phyloP scores from a whole-genome alignment of 2,113 vertebrate genomes.

The Ia io region DNA sequence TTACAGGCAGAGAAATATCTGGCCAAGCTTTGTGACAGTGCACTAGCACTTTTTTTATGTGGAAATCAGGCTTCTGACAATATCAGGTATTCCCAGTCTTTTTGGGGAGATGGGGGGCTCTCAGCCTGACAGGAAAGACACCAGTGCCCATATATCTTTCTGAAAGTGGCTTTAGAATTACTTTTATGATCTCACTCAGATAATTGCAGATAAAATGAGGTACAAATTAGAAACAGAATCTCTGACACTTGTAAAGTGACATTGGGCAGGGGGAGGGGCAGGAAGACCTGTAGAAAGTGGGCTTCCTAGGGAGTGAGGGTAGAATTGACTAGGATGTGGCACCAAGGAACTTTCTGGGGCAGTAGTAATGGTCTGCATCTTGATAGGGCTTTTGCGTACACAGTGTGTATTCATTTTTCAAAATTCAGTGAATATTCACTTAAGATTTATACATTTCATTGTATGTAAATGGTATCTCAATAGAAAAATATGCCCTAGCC shows the following conservation, averaged over 20 bases:
- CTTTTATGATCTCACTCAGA: neutral
- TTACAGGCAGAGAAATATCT: neutral
- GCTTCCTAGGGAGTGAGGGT: neutral
- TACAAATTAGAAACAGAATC: neutral
- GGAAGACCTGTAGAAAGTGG: neutral
- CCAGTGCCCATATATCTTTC: neutral
- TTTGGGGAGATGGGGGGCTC: neutral
- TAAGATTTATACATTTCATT: neutral
- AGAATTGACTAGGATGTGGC: neutral
- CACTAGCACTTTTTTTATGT: neutral
- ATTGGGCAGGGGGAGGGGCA: neutral
- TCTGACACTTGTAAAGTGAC: neutral
- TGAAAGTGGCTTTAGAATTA: neutral
- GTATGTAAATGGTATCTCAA: neutral
- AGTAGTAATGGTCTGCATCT: neutral
- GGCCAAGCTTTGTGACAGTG: neutral
- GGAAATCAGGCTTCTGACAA: neutral
- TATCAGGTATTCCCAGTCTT: neutral
- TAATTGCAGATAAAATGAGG: constrained; percentile 13
- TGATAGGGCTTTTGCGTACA: neutral
- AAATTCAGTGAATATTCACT: neutral
- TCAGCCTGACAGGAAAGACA: neutral
- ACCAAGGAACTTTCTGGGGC: neutral
- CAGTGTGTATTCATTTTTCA: neutral
- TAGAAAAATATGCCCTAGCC: neutral